Percentiles rank a stretch among this genome's conserved stretches.
Conservation (phyloP, 2,888 invertebrate genomes). For the Venusia cambrica region DNA sequence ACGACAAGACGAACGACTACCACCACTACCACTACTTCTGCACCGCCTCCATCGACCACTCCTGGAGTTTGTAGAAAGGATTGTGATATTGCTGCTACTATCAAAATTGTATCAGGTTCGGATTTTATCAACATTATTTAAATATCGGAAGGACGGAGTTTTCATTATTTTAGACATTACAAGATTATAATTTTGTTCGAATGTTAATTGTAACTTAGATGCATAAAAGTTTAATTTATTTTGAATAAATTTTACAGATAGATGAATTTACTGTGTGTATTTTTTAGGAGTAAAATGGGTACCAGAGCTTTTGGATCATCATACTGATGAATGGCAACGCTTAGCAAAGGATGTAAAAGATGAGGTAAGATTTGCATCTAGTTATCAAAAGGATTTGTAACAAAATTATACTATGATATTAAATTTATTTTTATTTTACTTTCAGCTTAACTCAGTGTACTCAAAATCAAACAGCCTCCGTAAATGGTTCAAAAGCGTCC, state of each 20-base stretch:
- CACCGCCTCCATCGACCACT: slow-evolving; percentile 87
- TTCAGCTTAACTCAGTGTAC: slow-evolving; percentile 91
- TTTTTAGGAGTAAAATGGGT: slow-evolving; percentile 87
- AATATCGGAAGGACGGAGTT: no score
- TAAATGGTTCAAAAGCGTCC: slow-evolving; percentile 91
- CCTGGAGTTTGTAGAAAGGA: slow-evolving; percentile 89
- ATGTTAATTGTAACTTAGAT: no score
- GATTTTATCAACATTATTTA: no score
- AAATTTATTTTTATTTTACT: slow-evolving; percentile 30
- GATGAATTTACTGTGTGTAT: no score
- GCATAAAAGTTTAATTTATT: no score
- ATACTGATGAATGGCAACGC: slow-evolving; percentile 92
- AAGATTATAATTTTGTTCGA: no score
- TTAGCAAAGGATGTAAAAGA: slow-evolving; percentile 90
- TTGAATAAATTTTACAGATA: no score
- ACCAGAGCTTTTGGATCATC: slow-evolving; percentile 91
- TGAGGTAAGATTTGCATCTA: slow-evolving; percentile 84
- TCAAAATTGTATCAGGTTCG: slow-evolving; percentile 88
- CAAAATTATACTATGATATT: slow-evolving; percentile 1
- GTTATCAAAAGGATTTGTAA: no score
- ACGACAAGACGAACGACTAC: slow-evolving; percentile 77
- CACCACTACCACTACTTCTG: slow-evolving; percentile 84
- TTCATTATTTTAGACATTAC: no score
- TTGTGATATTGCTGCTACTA: slow-evolving; percentile 93
- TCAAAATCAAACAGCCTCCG: slow-evolving; percentile 86